These are phyloP conservation scores for Anadara kagoshimensis DNA, from an alignment of 1,140 invertebrate species.

Conservation along the genomic window DNA sequence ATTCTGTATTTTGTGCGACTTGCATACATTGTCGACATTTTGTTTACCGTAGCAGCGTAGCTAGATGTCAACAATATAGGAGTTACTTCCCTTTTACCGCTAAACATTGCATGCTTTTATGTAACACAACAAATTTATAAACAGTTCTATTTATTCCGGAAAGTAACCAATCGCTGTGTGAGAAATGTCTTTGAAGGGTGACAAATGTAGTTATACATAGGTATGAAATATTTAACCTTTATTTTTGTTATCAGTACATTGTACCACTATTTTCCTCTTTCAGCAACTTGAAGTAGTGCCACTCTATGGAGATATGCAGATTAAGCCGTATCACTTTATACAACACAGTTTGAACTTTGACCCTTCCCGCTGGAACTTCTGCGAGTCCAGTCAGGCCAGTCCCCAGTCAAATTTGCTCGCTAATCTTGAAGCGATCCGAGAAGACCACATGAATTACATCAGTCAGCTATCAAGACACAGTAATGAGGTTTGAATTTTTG, in stretches of 20 bases:
- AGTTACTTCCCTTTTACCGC: too few species aligned
- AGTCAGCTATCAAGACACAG: constrained; percentile 96
- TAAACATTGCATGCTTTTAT: too few species aligned
- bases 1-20: too few species aligned
- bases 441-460: constrained; percentile 98
- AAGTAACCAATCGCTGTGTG: too few species aligned
- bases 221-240: too few species aligned
- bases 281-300: constrained; percentile 95
- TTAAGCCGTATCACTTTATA: constrained; percentile 98
- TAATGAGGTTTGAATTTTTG: constrained; percentile 83
- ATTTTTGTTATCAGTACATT: too few species aligned
- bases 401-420: constrained; percentile 98
- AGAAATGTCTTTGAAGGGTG: neutral
- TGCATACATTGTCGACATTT: too few species aligned
- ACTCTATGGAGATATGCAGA: constrained; percentile 99
- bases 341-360: constrained; percentile 97
- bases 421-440: constrained; percentile 93
- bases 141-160: too few species aligned
- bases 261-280: constrained; percentile 18
- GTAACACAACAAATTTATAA: too few species aligned
- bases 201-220: neutral
- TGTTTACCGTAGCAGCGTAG: too few species aligned
- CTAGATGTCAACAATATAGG: too few species aligned
- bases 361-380: constrained; percentile 91
- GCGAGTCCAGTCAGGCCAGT: constrained; percentile 75